Percentiles rank a stretch among this genome's conserved stretches.
Conservation (phyloP, 2,113 vertebrate species). For the Drymodes brunneopygia region DNA sequence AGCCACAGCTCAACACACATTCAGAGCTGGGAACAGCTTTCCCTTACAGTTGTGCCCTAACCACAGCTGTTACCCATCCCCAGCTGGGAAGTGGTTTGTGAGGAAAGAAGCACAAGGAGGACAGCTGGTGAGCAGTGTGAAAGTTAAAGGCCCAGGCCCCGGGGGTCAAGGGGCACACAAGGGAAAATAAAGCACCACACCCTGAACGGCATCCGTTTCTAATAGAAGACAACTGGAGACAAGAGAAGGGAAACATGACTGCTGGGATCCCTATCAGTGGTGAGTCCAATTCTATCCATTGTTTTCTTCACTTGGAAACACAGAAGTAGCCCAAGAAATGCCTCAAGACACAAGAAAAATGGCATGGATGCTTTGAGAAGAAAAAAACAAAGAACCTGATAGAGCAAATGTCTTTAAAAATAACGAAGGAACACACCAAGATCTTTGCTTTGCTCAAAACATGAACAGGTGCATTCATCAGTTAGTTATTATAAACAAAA, state of each 20-base stretch:
- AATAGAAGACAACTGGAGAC: not conserved
- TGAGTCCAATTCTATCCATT: not conserved
- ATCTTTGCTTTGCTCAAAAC: not conserved
- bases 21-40: not conserved
- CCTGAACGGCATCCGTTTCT: not conserved
- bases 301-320: not conserved
- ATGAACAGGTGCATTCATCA: not conserved
- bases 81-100: not conserved
- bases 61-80: not conserved
- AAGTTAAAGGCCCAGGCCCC: not conserved
- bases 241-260: not conserved
- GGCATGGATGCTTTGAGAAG: not conserved
- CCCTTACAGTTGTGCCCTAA: not conserved
- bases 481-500: not conserved
- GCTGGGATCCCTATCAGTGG: not conserved
- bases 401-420: not conserved
- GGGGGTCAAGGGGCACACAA: not conserved
- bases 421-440: not conserved
- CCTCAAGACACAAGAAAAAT: not conserved
- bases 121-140: not conserved
- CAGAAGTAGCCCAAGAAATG: not conserved
- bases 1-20: not conserved
- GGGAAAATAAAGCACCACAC: not conserved
- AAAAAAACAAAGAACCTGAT: not conserved
- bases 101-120: not conserved